A percentile compares a stretch with the other conserved stretches of the same genome.
These are phyloP conservation scores for Ariopsis seemanni DNA, from an alignment of 2,113 vertebrate species.

Conservation along the genomic window DNA sequence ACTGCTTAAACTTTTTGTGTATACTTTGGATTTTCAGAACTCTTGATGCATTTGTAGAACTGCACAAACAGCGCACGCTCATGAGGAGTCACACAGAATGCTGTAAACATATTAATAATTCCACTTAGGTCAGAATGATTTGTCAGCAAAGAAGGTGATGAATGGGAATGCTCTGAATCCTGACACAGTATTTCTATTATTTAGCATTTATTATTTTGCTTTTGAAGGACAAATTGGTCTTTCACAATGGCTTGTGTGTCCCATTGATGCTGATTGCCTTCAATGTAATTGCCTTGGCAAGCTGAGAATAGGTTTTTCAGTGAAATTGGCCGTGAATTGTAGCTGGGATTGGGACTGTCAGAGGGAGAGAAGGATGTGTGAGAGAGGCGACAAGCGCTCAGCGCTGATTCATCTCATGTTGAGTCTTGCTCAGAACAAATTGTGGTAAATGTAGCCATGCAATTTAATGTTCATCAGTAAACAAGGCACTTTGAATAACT, in stretches of 20 bases:
- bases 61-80: not conserved
- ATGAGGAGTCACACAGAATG: conserved; percentile 43
- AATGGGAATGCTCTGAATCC: conserved; percentile 43
- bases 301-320: conserved; percentile 50
- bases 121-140: conserved; percentile 48
- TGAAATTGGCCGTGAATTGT: conserved; percentile 52
- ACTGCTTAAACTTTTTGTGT: not conserved
- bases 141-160: conserved; percentile 39
- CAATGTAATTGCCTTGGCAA: conserved; percentile 54
- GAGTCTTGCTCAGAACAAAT: conserved; percentile 15
- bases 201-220: conserved; percentile 45
- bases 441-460: not conserved
- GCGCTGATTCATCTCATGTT: conserved; percentile 16
- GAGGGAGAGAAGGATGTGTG: not conserved
- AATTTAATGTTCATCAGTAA: not conserved
- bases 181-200: not conserved
- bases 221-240: conserved; percentile 54
- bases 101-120: conserved; percentile 43
- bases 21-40: not conserved
- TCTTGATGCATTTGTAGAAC: not conserved
- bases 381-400: conserved; percentile 13
- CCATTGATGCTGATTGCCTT: conserved; percentile 49
- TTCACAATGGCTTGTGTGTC: conserved; percentile 18
- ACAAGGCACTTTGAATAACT: conserved; percentile 15
- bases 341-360: conserved; percentile 26